These are phyloP conservation scores for Polypterus bichir DNA, from an alignment of 2,113 vertebrate genomes.

Conservation along the genomic window DNA sequence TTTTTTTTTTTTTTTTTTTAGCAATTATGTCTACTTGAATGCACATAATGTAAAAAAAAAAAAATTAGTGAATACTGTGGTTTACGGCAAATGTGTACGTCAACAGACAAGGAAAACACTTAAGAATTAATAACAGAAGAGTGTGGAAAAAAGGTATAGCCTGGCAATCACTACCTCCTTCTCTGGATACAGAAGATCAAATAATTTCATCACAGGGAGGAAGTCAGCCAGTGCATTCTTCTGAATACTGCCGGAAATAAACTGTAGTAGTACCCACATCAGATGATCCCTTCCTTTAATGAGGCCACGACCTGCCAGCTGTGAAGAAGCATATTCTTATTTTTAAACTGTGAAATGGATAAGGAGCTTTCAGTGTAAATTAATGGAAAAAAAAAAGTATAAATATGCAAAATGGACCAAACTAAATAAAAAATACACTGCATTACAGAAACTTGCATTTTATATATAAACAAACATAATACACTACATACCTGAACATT, in stretches of 20 bases:
- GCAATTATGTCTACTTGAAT: no score
- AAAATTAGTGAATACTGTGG: no score
- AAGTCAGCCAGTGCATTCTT: conserved; percentile 94
- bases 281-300: conserved; percentile 96
- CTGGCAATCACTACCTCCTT: conserved; percentile 64
- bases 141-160: no score
- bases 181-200: conserved; percentile 93
- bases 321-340: conserved; percentile 22
- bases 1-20: no score
- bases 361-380: neutral
- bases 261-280: conserved; percentile 97
- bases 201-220: conserved; percentile 97
- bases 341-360: no score
- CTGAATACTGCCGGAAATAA: conserved; percentile 97
- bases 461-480: no score
- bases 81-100: no score
- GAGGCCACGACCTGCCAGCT: conserved; percentile 93
- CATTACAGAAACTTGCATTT: no score
- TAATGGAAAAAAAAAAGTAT: neutral
- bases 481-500: no score
- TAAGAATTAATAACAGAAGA: no score
- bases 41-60: no score
- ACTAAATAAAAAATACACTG: neutral
- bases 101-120: no score
- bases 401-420: neutral